These are phyloP conservation scores for Nannobrachium achirus DNA, from an alignment of 2,113 vertebrate species.

Conservation along the genomic window DNA sequence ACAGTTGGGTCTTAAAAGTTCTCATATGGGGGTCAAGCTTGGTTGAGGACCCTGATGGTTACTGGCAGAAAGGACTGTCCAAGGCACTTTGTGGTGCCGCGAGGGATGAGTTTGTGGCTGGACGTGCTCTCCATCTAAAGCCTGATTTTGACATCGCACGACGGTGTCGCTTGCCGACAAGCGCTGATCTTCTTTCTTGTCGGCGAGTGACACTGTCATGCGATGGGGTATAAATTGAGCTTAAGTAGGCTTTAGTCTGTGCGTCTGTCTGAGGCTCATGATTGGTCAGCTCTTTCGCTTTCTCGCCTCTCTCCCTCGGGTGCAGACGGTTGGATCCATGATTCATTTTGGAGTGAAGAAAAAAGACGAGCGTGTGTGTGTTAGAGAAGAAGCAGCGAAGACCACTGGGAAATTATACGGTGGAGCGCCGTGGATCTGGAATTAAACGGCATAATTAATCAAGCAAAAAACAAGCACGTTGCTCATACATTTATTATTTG, in stretches of 20 bases:
- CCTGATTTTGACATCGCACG: too few relatives aligned
- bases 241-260: conserved; percentile 31
- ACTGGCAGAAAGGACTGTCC: too few relatives aligned
- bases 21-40: too few relatives aligned
- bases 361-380: conserved; percentile 56
- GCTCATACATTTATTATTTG: conserved; percentile 83
- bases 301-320: conserved; percentile 71
- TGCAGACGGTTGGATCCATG: conserved; percentile 73
- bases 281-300: conserved; percentile 76
- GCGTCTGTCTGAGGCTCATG: conserved; percentile 70
- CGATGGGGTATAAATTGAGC: not conserved
- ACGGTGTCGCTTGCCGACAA: too few relatives aligned
- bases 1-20: too few relatives aligned
- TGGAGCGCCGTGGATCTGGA: conserved; percentile 78
- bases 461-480: conserved; percentile 80
- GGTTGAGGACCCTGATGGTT: too few relatives aligned
- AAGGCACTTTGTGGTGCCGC: too few relatives aligned
- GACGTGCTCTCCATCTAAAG: too few relatives aligned
- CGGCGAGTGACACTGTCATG: not conserved
- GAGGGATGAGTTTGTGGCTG: too few relatives aligned
- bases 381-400: conserved; percentile 76
- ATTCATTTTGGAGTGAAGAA: conserved; percentile 79
- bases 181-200: not conserved
- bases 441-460: conserved; percentile 87
- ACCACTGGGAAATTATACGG: conserved; percentile 83